phyloP scores from a whole-genome alignment of 2,888 invertebrate species.

The Drosophila pseudotalamancana region DNA sequence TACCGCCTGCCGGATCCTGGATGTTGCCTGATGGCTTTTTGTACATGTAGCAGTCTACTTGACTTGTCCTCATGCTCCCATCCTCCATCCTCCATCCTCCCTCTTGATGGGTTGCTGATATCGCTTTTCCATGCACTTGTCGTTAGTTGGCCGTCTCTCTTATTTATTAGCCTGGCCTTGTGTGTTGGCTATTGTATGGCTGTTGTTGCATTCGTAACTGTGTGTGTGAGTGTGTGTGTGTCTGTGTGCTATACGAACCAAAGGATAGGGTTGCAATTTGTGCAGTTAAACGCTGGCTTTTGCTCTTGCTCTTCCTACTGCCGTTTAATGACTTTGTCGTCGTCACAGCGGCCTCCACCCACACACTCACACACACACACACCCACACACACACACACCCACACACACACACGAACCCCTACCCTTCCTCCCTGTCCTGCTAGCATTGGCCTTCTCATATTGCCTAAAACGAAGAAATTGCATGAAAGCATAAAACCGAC shows the following conservation, averaged over 20 bases:
- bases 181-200: slow-evolving; percentile 28
- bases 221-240: slow-evolving; percentile 5
- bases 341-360: slow-evolving; percentile 32
- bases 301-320: slow-evolving; percentile 52
- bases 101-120: slow-evolving; percentile 31
- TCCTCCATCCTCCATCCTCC: too few relatives aligned
- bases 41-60: slow-evolving; percentile 39
- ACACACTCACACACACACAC: background rate
- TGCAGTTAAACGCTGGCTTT: slow-evolving; percentile 79
- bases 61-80: slow-evolving; percentile 34
- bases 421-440: background rate
- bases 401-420: background rate
- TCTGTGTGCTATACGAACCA: slow-evolving; percentile 28
- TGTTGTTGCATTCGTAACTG: slow-evolving; percentile 15
- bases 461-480: slow-evolving; percentile 77
- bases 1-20: slow-evolving; percentile 13
- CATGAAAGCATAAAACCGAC: slow-evolving; percentile 78
- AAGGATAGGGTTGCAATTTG: slow-evolving; percentile 78
- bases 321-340: slow-evolving; percentile 77
- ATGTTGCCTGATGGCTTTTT: slow-evolving; percentile 38
- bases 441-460: slow-evolving; percentile 60
- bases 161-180: slow-evolving; percentile 70
- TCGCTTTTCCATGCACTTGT: slow-evolving; percentile 58
- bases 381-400: background rate
- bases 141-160: slow-evolving; percentile 54